phyloP scores from a whole-genome alignment of 1,140 invertebrate species.

The Argopecten irradians region DNA sequence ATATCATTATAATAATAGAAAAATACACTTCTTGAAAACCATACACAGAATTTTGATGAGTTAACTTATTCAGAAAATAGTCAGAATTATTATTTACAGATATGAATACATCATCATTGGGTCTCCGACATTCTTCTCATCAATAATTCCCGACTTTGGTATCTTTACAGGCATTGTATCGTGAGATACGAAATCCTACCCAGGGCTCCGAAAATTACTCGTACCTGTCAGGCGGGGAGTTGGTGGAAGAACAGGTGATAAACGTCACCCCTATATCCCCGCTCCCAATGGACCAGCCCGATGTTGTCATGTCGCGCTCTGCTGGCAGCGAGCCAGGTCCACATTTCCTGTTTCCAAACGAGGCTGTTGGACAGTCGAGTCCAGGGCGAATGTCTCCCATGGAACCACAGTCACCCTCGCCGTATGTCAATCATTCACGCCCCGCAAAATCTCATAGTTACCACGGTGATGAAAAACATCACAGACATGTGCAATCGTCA shows the following conservation, averaged over 20 bases:
- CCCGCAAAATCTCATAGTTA: slow-evolving; percentile 14
- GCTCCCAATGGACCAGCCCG: slow-evolving; percentile 39
- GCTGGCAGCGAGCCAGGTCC: neutral
- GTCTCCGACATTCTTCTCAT: neutral
- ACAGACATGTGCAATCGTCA: slow-evolving; percentile 56
- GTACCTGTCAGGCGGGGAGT: slow-evolving; percentile 43
- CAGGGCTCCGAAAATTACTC: slow-evolving; percentile 10
- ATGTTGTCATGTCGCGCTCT: slow-evolving; percentile 40
- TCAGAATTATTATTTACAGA: too few relatives aligned
- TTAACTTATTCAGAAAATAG: too few relatives aligned
- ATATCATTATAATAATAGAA: too few relatives aligned
- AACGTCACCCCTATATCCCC: slow-evolving; percentile 48
- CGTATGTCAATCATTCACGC: slow-evolving; percentile 38
- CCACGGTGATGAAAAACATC: slow-evolving; percentile 26
- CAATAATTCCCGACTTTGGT: neutral
- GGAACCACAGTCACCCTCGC: slow-evolving; percentile 43
- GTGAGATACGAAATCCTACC: neutral
- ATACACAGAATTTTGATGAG: too few relatives aligned
- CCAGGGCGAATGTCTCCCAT: slow-evolving; percentile 34
- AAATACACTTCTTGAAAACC: too few relatives aligned
- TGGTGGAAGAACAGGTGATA: slow-evolving; percentile 59
- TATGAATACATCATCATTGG: neutral
- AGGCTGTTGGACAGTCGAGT: slow-evolving; percentile 45
- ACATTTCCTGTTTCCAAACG: slow-evolving; percentile 42
- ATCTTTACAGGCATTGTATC: neutral